Evolutionary conservation across 2,113 vertebrate genomes (phyloP).

Genomic region (Plecturocebus donacophilus): DNA sequence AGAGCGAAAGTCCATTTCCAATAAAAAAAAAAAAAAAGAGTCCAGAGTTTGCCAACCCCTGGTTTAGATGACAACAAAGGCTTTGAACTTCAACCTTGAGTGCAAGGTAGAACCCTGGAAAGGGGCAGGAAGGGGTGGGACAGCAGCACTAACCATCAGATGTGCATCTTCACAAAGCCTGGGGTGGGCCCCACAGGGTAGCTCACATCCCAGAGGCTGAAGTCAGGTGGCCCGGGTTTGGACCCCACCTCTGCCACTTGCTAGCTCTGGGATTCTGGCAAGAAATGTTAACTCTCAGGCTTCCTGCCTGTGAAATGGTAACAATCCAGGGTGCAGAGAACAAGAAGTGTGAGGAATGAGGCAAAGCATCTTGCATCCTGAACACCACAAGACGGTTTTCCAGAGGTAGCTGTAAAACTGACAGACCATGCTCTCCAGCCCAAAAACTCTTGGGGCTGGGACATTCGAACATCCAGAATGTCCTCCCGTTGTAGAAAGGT

Average conservation of each 20-base stretch:
- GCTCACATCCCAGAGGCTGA: neutral
- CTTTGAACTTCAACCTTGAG: neutral
- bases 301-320: neutral
- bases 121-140: neutral
- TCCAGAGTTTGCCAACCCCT: fast-evolving
- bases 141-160: neutral
- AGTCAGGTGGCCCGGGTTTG: fast-evolving
- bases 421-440: neutral
- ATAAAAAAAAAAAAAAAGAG: no score
- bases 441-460: neutral
- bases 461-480: neutral
- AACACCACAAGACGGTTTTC: neutral
- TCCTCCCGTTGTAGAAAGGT: neutral
- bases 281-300: neutral
- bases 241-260: neutral
- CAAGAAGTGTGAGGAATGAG: neutral
- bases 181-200: fast-evolving
- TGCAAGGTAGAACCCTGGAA: neutral
- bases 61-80: neutral
- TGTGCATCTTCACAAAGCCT: neutral
- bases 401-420: neutral
- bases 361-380: neutral
- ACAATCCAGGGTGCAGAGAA: neutral
- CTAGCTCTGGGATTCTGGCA: neutral
- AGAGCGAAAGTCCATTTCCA: no score